phyloP scores from a whole-genome alignment of 1,140 invertebrate genomes.

The Nasonia longicornis region DNA sequence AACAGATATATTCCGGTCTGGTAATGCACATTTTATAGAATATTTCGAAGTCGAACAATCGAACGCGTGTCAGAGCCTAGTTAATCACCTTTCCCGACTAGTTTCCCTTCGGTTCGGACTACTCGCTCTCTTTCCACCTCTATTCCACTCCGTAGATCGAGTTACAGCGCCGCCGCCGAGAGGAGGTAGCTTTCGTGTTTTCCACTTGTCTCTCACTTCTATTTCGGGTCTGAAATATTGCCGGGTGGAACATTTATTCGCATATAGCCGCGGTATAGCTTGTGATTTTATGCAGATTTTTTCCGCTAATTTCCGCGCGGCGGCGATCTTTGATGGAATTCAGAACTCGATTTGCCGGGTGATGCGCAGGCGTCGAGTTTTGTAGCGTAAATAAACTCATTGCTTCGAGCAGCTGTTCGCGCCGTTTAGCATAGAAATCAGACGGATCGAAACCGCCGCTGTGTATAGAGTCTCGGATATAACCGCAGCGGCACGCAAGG shows the following conservation, averaged over 20 bases:
- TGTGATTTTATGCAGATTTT: constrained; percentile 51
- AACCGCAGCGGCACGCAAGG: constrained; percentile 39
- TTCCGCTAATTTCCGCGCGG: not conserved
- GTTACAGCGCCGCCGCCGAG: not conserved
- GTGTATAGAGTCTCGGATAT: constrained; percentile 39
- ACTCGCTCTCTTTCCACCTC: not conserved
- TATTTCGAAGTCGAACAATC: constrained; percentile 41
- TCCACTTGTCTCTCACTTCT: constrained; percentile 51
- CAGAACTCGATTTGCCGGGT: not conserved
- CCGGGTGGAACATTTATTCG: not conserved
- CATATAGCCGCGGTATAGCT: constrained; percentile 40
- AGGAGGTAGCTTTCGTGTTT: constrained; percentile 56
- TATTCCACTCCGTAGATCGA: not conserved
- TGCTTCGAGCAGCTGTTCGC: constrained; percentile 6
- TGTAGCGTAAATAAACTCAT: constrained; percentile 37
- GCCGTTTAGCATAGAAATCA: constrained; percentile 29
- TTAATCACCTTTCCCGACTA: constrained; percentile 61
- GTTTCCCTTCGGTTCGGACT: constrained; percentile 42
- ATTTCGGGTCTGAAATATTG: constrained; percentile 33
- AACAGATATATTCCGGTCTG: not conserved
- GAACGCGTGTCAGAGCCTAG: constrained; percentile 60
- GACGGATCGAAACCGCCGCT: constrained; percentile 37
- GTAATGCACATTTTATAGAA: constrained; percentile 14
- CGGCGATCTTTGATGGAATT: not conserved
- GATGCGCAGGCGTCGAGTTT: not conserved